Evolutionary conservation across 2,797 vertebrate species (phyloP).

Genomic region (Anas bahamensis): DNA sequence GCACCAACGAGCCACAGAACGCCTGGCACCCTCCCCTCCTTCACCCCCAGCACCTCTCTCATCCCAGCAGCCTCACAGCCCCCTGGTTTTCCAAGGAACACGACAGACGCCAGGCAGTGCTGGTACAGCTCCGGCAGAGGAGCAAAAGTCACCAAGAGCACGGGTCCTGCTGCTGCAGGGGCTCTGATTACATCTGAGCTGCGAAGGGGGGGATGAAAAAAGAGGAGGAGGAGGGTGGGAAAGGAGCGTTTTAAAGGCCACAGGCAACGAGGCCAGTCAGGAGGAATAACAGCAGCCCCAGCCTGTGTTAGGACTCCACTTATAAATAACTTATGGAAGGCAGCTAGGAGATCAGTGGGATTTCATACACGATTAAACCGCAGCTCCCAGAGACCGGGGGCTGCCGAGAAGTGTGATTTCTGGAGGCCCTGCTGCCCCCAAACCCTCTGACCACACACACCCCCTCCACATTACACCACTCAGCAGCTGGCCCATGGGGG

Average conservation of each 20-base stretch:
- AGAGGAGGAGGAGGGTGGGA: background rate
- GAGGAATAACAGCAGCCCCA: background rate
- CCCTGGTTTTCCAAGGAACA: background rate
- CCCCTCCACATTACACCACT: background rate
- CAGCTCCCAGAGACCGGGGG: background rate
- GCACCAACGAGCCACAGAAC: background rate
- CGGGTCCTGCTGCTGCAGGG: background rate
- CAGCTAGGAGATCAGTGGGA: background rate
- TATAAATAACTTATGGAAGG: background rate
- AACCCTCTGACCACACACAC: background rate
- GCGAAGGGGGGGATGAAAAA: background rate
- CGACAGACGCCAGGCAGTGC: background rate
- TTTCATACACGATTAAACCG: slow-evolving; percentile 22
- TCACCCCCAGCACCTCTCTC: background rate
- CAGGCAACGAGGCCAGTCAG: slow-evolving; percentile 10
- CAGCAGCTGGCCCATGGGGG: background rate
- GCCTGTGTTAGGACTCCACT: background rate
- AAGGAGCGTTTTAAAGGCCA: background rate
- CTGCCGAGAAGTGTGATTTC: background rate
- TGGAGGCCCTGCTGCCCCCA: accelerated
- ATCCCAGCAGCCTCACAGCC: background rate
- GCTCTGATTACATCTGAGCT: background rate
- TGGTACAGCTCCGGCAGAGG: background rate
- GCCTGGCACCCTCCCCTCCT: background rate
- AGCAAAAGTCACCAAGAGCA: background rate